These are phyloP conservation scores for Ochropleura plecta DNA, from an alignment of 2,888 invertebrate genomes.

Conservation along the genomic window DNA sequence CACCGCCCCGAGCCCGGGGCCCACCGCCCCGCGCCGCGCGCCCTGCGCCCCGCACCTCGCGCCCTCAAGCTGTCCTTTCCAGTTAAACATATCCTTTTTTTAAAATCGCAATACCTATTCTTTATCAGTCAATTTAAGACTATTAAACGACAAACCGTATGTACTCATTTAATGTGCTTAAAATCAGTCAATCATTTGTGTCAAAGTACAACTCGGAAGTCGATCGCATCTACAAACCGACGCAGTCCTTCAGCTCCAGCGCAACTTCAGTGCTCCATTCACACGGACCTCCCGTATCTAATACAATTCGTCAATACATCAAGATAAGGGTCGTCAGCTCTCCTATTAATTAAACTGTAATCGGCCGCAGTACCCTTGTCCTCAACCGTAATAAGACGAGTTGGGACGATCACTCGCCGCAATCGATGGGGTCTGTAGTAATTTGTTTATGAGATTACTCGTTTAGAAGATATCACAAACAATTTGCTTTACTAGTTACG, in stretches of 20 bases:
- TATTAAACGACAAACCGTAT: too few species aligned
- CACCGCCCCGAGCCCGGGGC: too few species aligned
- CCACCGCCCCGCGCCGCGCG: too few species aligned
- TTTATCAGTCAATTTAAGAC: neutral
- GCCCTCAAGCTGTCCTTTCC: neutral
- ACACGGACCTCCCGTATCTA: neutral
- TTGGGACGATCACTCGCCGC: constrained; percentile 1
- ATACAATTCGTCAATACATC: constrained; percentile 19
- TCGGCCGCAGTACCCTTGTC: constrained; percentile 24
- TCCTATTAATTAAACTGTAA: constrained; percentile 47
- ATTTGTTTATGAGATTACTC: constrained; percentile 19
- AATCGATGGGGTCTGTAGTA: constrained; percentile 14
- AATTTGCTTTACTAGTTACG: neutral
- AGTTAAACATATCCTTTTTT: neutral
- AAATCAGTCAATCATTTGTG: neutral
- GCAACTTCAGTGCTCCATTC: neutral
- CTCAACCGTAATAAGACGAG: constrained; percentile 19
- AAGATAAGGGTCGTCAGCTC: constrained; percentile 22
- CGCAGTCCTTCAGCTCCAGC: neutral
- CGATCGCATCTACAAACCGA: neutral
- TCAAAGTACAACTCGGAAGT: neutral
- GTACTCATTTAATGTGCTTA: neutral
- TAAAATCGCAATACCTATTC: neutral
- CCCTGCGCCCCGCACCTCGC: too few species aligned
- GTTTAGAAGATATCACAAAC: neutral